Conservation (phyloP, 2,888 invertebrate species). For the Automeris io region DNA sequence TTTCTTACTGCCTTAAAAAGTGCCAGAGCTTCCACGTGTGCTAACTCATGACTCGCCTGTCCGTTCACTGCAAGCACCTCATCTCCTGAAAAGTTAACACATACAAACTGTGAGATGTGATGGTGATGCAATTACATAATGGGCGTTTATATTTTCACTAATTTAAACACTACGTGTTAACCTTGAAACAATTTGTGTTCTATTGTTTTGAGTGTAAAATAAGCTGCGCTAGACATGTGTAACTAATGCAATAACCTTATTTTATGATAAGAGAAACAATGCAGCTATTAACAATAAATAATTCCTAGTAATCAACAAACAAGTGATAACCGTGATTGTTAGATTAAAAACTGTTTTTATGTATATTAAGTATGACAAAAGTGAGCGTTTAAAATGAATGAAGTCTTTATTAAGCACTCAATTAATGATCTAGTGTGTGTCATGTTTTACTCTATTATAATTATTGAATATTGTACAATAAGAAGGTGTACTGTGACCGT, state of each 20-base stretch:
- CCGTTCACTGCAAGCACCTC: conserved; percentile 90
- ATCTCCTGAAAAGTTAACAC: conserved; percentile 78
- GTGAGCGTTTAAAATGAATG: no score
- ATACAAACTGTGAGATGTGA: not conserved
- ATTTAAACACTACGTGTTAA: no score
- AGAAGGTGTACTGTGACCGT: conserved; percentile 20
- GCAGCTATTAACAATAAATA: not conserved
- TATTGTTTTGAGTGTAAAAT: no score
- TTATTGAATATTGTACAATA: no score
- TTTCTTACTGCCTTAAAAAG: conserved; percentile 88
- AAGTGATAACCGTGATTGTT: not conserved
- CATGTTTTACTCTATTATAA: no score
- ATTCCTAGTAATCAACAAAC: not conserved
- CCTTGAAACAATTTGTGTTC: conserved; percentile 6
- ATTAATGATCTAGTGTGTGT: no score
- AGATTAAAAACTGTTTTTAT: not conserved
- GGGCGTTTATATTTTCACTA: no score
- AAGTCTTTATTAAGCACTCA: no score
- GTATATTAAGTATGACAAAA: no score
- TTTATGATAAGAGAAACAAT: not conserved
- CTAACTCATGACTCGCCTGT: conserved; percentile 86
- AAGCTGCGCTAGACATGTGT: not conserved
- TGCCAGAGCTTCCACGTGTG: conserved; percentile 87
- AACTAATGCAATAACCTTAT: not conserved
- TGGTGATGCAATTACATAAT: no score